Percentiles rank a stretch among this genome's conserved stretches.
These are phyloP conservation scores for Microcaecilia unicolor DNA, from an alignment of 2,797 vertebrate genomes.

Conservation along the genomic window DNA sequence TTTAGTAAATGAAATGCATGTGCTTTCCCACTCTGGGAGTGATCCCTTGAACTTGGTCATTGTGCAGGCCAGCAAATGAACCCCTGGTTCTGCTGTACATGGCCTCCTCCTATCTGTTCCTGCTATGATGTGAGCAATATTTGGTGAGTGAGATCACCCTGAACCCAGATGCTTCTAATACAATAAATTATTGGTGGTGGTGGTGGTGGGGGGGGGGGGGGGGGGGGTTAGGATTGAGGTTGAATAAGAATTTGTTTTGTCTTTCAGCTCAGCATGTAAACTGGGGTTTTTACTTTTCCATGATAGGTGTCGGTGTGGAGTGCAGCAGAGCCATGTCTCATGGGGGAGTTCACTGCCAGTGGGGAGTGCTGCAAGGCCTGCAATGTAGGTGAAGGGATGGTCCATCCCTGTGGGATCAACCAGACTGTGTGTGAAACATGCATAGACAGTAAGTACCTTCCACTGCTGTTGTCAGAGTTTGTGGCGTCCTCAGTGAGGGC, in stretches of 20 bases:
- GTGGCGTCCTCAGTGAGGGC: too few species aligned
- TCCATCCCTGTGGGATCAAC: constrained; percentile 60
- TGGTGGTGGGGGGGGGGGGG: not conserved
- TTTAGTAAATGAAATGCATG: too few species aligned
- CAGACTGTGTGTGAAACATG: constrained; percentile 83
- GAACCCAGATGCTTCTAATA: constrained; percentile 32
- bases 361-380: constrained; percentile 83
- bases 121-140: constrained; percentile 21
- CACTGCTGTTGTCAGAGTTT: too few species aligned
- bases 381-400: constrained; percentile 79
- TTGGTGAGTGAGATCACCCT: constrained; percentile 22
- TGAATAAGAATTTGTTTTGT: not conserved
- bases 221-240: not conserved
- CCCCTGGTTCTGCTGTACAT: not conserved
- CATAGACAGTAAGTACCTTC: constrained; percentile 92
- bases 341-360: constrained; percentile 48
- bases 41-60: constrained; percentile 4
- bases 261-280: not conserved
- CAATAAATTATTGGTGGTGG: not conserved
- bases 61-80: not conserved
- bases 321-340: constrained; percentile 52
- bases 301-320: constrained; percentile 60
- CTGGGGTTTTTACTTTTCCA: not conserved
- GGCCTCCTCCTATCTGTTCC: too few species aligned
- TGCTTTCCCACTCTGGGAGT: not conserved